These are phyloP conservation scores for Cydia pomonella DNA, from an alignment of 1,140 invertebrate genomes.

Conservation along the genomic window DNA sequence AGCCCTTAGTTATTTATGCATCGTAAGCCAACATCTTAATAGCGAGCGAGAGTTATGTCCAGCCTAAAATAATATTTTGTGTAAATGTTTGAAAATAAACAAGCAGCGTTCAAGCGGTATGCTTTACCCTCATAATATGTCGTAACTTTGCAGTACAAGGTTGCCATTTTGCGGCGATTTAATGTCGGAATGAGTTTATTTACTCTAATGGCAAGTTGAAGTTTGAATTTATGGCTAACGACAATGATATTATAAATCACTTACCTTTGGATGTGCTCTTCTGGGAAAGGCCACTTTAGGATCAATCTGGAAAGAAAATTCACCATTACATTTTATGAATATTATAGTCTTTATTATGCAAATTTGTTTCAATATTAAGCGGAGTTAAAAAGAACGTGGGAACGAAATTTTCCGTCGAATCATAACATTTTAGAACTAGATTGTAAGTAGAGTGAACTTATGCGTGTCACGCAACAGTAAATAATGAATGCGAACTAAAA, in stretches of 20 bases:
- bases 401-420: slow-evolving; percentile 25
- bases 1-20: slow-evolving; percentile 78
- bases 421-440: slow-evolving; percentile 29
- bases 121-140: slow-evolving; percentile 61
- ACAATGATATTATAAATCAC: slow-evolving; percentile 66
- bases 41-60: slow-evolving; percentile 73
- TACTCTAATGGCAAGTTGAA: slow-evolving; percentile 61
- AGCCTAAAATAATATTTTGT: slow-evolving; percentile 80
- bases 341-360: slow-evolving; percentile 28
- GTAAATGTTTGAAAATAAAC: slow-evolving; percentile 78
- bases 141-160: slow-evolving; percentile 55
- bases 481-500: slow-evolving; percentile 49
- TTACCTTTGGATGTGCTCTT: slow-evolving; percentile 99
- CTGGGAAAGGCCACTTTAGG: slow-evolving; percentile 99
- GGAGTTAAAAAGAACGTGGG: neutral
- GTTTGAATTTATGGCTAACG: slow-evolving; percentile 60
- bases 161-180: slow-evolving; percentile 55
- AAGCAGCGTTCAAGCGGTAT: slow-evolving; percentile 56
- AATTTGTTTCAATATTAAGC: slow-evolving; percentile 29
- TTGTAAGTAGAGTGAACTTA: neutral
- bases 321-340: slow-evolving; percentile 32
- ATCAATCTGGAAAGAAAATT: slow-evolving; percentile 93
- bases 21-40: slow-evolving; percentile 78
- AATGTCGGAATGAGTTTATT: slow-evolving; percentile 67
- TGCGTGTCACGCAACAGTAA: neutral